Base-by-base conservation (phyloP, 2,797 vertebrate species). In the Hoplostethus atlanticus region DNA sequence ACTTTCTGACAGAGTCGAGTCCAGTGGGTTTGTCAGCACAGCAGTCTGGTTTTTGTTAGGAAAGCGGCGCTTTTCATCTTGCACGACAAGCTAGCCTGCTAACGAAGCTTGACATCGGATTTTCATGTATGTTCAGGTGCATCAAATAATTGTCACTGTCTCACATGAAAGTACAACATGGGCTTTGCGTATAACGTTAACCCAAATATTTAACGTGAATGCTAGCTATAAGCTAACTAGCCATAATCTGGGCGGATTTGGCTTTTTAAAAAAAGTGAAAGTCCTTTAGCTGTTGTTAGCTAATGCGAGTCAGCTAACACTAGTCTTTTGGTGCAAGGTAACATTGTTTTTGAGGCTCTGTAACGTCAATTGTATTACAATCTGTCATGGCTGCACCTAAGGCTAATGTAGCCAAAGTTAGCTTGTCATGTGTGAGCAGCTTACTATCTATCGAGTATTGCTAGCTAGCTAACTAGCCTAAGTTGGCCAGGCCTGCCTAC, bases 381-480 rank as follows among this genome's bases (percentile, higher is more conserved):
- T 53, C 5, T 31, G 1, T 36, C 65, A 69, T 61, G 47, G 68
- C 60, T 85, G 83, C 82, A 80, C 64, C 53, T 79, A 77, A 50
- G 83, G 87, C 91, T 93, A 93, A 89, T 80, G 83, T 90, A 88
- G 89, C 90, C 71, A 71, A 28, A 77, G 83, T 88, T 93, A 92
- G 92, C 92, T 81, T 75, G 79, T 88, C 85, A 80, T 91, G 86
- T 91, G 87, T 85, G 66, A 77, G 72, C 87, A 92, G 86, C 83
- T 89, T 87, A 28, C 62, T 83, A 85, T 73, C 84, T 88, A 77
- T 64, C 65, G 76, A 77, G 75, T 56, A 9, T 15, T 61, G 90
- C 88, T 91, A 92, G 86, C 90, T 79, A 63, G 89, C 91, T 91
- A 88, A 87, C 82, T 91, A 91, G 91, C 90, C 68, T 44, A 89